phyloP scores from a whole-genome alignment of 2,113 vertebrate species.

The Apodemus sylvaticus region DNA sequence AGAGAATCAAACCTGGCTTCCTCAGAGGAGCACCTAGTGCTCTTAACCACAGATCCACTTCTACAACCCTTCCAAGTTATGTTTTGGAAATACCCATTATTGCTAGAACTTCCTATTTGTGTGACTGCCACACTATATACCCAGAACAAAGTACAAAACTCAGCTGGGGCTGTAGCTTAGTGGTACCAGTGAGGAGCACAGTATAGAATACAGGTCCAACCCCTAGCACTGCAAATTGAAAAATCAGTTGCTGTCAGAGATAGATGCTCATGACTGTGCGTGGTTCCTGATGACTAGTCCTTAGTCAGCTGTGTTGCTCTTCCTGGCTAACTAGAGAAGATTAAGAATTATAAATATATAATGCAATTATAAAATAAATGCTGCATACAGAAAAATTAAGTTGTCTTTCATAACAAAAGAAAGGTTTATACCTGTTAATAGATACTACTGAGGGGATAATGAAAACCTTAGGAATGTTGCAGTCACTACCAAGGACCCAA shows the following conservation, averaged over 20 bases:
- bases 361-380: background rate
- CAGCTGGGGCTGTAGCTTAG: background rate
- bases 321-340: background rate
- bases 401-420: background rate
- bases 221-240: background rate
- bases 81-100: background rate
- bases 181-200: background rate
- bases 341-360: background rate
- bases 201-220: background rate
- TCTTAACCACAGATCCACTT: background rate
- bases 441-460: background rate
- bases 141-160: background rate
- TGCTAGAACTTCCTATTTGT: background rate
- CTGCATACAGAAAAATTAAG: background rate
- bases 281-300: background rate
- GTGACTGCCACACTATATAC: background rate
- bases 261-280: background rate
- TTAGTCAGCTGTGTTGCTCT: background rate
- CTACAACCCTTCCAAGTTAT: background rate
- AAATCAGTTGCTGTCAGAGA: background rate
- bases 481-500: background rate
- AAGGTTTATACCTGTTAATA: background rate
- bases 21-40: background rate
- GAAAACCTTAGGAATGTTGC: background rate
- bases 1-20: no score